These are phyloP conservation scores for Aleiodes leptofemur DNA, from an alignment of 2,888 invertebrate genomes.

Conservation along the genomic window DNA sequence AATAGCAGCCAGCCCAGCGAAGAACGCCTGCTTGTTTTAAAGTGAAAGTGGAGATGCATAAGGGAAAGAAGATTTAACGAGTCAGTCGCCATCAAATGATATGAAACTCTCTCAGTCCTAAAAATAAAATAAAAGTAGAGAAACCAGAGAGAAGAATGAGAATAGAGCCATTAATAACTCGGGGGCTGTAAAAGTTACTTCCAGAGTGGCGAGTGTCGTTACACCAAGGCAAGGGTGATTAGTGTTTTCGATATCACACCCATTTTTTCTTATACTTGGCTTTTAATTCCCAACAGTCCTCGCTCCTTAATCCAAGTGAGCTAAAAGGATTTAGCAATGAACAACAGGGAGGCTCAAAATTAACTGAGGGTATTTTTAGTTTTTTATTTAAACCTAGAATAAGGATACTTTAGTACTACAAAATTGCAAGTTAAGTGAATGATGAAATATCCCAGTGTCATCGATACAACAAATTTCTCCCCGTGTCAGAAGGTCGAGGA, in stretches of 20 bases:
- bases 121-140: slow-evolving; percentile 7
- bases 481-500: slow-evolving; percentile 57
- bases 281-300: slow-evolving; percentile 38
- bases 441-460: neutral
- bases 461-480: slow-evolving; percentile 24
- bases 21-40: too few species aligned
- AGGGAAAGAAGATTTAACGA: slow-evolving; percentile 45
- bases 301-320: slow-evolving; percentile 47
- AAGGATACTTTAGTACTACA: slow-evolving; percentile 46
- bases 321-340: slow-evolving; percentile 75
- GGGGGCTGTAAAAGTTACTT: neutral
- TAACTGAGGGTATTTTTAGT: slow-evolving; percentile 62
- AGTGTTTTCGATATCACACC: slow-evolving; percentile 63
- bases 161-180: slow-evolving; percentile 22
- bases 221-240: slow-evolving; percentile 53
- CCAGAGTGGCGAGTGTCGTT: slow-evolving; percentile 58
- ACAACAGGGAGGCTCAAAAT: slow-evolving; percentile 69
- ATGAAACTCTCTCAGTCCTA: slow-evolving; percentile 34
- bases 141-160: neutral
- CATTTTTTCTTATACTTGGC: slow-evolving; percentile 31
- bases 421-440: neutral
- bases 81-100: slow-evolving; percentile 41
- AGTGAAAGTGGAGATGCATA: slow-evolving; percentile 23
- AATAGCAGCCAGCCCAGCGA: too few species aligned
- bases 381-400: slow-evolving; percentile 64